Percentiles rank a stretch among this genome's conserved stretches.
Evolutionary conservation across 2,113 vertebrate genomes (phyloP).

Genomic region (Brevimyrus niger): DNA sequence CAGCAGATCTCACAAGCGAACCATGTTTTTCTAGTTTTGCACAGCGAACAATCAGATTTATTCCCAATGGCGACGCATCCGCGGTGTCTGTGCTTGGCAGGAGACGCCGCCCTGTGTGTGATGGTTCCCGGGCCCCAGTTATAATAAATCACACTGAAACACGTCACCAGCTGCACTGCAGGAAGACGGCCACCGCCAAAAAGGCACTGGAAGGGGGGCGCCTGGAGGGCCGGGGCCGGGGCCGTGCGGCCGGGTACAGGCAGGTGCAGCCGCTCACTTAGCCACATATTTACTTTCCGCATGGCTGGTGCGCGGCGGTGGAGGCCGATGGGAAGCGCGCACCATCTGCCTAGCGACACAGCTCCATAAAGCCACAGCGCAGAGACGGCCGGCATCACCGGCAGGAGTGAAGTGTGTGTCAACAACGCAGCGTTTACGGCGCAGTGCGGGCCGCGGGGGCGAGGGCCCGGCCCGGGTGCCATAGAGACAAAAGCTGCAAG

Average conservation of each 20-base stretch:
- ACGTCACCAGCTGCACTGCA: background rate
- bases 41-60: background rate
- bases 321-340: slow-evolving; percentile 22
- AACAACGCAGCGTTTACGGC: background rate
- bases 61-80: background rate
- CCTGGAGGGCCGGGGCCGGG: background rate
- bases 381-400: slow-evolving; percentile 19
- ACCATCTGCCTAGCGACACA: slow-evolving; percentile 37
- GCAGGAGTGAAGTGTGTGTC: background rate
- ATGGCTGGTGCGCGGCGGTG: slow-evolving; percentile 12
- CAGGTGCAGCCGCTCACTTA: slow-evolving; percentile 37
- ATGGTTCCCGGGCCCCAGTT: background rate
- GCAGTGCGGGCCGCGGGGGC: background rate
- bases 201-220: slow-evolving; percentile 20
- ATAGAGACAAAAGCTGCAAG: background rate
- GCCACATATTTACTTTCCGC: slow-evolving; percentile 35
- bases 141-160: background rate
- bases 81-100: no score
- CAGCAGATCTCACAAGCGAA: background rate
- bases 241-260: background rate
- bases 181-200: background rate
- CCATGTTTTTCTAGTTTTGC: background rate
- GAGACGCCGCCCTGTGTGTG: background rate
- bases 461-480: background rate
- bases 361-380: slow-evolving; percentile 25